Base-by-base conservation (phyloP, 1,140 invertebrate genomes). In the Listronotus bonariensis region DNA sequence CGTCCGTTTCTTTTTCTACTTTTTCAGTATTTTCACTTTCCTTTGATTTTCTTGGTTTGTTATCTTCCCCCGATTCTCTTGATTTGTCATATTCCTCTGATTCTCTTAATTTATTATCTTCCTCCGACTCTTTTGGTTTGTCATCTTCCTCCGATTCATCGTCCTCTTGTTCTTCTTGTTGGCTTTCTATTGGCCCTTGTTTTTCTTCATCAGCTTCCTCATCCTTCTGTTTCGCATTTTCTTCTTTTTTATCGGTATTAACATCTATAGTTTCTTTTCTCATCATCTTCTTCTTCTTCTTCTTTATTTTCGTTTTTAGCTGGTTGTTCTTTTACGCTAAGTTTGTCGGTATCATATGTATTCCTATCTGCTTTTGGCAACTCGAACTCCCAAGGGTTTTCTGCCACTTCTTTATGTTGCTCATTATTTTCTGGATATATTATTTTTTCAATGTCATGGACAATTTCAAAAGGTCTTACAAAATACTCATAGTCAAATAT, bases 201-300 rank as follows among this genome's bases (percentile, higher is more conserved):
- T 54, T 14, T 14, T 32, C 36, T 8, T 36, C 6, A 15, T 54
- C 36, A 12, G 34, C 8, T 36, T 36, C 38, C 20, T 43, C 54
- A 42, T 84, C 72, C 83, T 86, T 70, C 62, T 82, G 82, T 79
- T 83, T 82, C 34, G 8, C 8, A 36, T 60, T n/a, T 31, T 48
- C 12, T 20, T 60, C 45, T 11, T 40, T 8, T 38, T 51, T 43
- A 26, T 49, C 46, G 11, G 15, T 11, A 18, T 60, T 43, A 11
- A 9, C 31, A 51, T 32, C 26, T 0, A 10, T 31, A 32, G 48
- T 32, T 14, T 26, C 18, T n/a, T n/a, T n/a, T n/a, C n/a, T n/a
- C n/a, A n/a, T 42, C 38, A 14, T 10, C 10, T n/a, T 42, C 48
- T n/a, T 31, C 26, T 12, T 52, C 26, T 34, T 52, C 49, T 4